Evolutionary conservation across 2,113 vertebrate genomes (phyloP).

Genomic region (Clinocottus analis): DNA sequence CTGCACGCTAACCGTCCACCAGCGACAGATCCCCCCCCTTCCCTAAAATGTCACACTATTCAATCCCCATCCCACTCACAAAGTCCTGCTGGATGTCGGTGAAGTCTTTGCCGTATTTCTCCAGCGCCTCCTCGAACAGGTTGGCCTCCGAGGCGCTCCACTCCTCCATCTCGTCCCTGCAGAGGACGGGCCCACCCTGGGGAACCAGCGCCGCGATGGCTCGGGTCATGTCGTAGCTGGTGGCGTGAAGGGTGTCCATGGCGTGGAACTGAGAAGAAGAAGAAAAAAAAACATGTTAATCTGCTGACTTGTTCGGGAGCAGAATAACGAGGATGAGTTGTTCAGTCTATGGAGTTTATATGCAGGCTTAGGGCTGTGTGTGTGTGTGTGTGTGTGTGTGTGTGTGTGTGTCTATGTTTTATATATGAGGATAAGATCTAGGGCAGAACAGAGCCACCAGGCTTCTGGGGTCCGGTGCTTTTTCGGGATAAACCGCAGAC

Average conservation of each 20-base stretch:
- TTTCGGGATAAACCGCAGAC: constrained; percentile 57
- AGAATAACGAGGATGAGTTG: not conserved
- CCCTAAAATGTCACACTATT: not conserved
- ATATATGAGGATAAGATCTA: constrained; percentile 75
- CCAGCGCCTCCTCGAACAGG: constrained; percentile 96
- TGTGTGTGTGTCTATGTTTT: constrained; percentile 65
- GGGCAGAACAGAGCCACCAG: constrained; percentile 59
- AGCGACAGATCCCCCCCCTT: too few relatives aligned
- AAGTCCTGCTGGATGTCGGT: constrained; percentile 99
- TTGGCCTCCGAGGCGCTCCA: constrained; percentile 99
- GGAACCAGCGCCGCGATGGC: constrained; percentile 96
- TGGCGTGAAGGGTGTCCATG: constrained; percentile 97
- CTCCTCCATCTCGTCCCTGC: constrained; percentile 98
- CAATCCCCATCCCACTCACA: constrained; percentile 84
- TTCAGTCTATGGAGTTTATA: constrained; percentile 6
- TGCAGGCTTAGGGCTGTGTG: constrained; percentile 28
- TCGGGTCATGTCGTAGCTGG: constrained; percentile 94
- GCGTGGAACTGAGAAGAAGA: constrained; percentile 89
- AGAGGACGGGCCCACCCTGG: constrained; percentile 97
- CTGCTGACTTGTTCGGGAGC: not conserved
- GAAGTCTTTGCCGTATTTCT: constrained; percentile 99
- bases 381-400: constrained; percentile 17
- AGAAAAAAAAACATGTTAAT: not conserved
- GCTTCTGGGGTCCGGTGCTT: constrained; percentile 52
- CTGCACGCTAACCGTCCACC: not conserved